Conservation (phyloP, 2,113 vertebrate species). For the Ammodytes dubius region DNA sequence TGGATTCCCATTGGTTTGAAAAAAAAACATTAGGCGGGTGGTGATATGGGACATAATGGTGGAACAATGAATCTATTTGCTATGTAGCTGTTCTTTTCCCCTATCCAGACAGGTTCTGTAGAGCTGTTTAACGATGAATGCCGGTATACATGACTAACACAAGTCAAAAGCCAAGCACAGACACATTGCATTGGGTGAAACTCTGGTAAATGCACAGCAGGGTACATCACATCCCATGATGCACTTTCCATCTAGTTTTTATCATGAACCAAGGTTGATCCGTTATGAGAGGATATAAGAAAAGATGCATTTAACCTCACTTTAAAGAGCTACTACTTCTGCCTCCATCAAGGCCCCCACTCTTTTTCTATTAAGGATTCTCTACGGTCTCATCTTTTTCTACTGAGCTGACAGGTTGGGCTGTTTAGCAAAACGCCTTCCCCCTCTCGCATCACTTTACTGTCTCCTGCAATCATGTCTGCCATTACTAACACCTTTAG, state of each 20-base stretch:
- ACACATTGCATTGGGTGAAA: slow-evolving; percentile 52
- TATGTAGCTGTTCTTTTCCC: slow-evolving; percentile 54
- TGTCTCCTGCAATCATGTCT: slow-evolving; percentile 46
- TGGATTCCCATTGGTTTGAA: slow-evolving; percentile 39
- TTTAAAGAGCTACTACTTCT: slow-evolving; percentile 46
- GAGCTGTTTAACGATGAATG: slow-evolving; percentile 69
- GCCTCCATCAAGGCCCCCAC: slow-evolving; percentile 14
- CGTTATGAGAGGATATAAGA: slow-evolving; percentile 14
- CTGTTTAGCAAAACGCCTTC: slow-evolving; percentile 47
- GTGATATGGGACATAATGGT: not conserved
- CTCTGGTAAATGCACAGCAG: slow-evolving; percentile 45
- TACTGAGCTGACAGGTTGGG: slow-evolving; percentile 40
- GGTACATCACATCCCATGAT: slow-evolving; percentile 20
- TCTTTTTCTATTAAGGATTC: slow-evolving; percentile 38
- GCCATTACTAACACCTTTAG: slow-evolving; percentile 54
- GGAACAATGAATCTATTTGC: slow-evolving; percentile 33
- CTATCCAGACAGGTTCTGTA: slow-evolving; percentile 56
- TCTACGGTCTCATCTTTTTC: slow-evolving; percentile 44
- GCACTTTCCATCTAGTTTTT: slow-evolving; percentile 25
- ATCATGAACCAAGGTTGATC: slow-evolving; percentile 19
- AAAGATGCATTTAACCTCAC: slow-evolving; percentile 33
- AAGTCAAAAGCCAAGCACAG: slow-evolving; percentile 69
- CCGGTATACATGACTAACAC: slow-evolving; percentile 61
- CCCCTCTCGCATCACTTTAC: slow-evolving; percentile 21
- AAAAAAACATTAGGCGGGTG: slow-evolving; percentile 1